Percentiles rank a stretch among this genome's conserved stretches.
Conservation (phyloP, 2,797 vertebrate genomes). For the Mustela erminea region DNA sequence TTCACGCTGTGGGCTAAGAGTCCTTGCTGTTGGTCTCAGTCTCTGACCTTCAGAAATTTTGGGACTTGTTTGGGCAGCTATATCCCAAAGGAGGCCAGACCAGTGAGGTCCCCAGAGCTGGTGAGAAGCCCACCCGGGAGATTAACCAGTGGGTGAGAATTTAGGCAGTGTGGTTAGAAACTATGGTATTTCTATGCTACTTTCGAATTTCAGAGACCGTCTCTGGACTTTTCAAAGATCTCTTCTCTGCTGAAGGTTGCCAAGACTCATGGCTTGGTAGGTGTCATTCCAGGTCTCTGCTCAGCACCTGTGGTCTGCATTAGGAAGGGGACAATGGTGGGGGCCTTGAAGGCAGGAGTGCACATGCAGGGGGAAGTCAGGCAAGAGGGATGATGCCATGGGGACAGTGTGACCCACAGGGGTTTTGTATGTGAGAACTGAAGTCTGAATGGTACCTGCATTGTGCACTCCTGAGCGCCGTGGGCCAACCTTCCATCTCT, state of each 20-base stretch:
- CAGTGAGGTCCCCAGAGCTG: background rate
- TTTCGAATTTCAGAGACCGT: background rate
- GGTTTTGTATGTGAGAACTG: background rate
- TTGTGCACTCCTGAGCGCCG: rapidly evolving
- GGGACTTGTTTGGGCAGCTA: background rate
- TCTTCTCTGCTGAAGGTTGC: background rate
- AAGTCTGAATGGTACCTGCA: background rate
- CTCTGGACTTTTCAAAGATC: background rate
- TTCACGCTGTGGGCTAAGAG: background rate
- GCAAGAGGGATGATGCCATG: background rate
- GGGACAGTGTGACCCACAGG: too few species aligned
- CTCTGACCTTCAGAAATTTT: background rate
- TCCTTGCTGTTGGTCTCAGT: background rate
- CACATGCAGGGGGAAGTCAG: background rate
- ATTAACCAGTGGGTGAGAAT: background rate
- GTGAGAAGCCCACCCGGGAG: background rate
- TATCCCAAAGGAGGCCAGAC: background rate
- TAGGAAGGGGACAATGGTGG: background rate
- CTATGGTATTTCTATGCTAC: background rate
- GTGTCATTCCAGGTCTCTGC: background rate
- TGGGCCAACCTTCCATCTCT: background rate
- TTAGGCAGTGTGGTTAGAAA: background rate
- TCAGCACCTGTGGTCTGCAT: too few species aligned
- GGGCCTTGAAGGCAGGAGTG: too few species aligned
- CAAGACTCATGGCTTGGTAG: background rate